Percentiles rank a stretch among this genome's conserved stretches.
Evolutionary conservation across 2,888 invertebrate genomes (phyloP).

Genomic region (Drepana falcataria): DNA sequence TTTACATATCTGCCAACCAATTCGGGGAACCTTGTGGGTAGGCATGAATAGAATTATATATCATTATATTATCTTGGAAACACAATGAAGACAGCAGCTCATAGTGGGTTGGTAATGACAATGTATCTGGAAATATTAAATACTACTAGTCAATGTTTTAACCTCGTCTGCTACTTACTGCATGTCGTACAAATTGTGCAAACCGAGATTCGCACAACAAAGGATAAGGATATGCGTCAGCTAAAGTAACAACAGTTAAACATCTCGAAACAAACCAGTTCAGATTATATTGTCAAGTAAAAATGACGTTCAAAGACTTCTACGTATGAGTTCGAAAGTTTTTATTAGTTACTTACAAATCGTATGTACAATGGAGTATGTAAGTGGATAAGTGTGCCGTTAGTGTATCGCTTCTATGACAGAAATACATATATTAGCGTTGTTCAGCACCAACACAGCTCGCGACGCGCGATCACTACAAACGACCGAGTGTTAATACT

Average conservation of each 20-base stretch:
- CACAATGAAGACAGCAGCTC: too few species aligned
- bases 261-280: background rate
- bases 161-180: too few species aligned
- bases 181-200: background rate
- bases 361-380: conserved; percentile 6
- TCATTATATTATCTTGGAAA: too few species aligned
- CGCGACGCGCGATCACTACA: conserved; percentile 2
- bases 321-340: background rate
- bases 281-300: background rate
- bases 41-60: too few species aligned
- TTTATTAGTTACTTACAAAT: conserved; percentile 8
- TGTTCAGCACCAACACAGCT: conserved; percentile 14
- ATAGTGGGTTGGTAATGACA: too few species aligned
- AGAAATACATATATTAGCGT: conserved; percentile 31
- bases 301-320: background rate
- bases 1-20: too few species aligned
- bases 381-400: conserved; percentile 19
- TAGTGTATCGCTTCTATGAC: conserved; percentile 19
- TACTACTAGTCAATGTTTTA: too few species aligned
- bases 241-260: background rate
- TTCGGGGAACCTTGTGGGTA: too few species aligned
- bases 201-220: background rate
- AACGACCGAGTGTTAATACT: too few species aligned
- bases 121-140: too few species aligned
- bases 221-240: background rate